Evolutionary conservation across 2,113 vertebrate species (phyloP), one percentile per base, ranked within the genome.

Genomic region (Melanocharis versteri): DNA sequence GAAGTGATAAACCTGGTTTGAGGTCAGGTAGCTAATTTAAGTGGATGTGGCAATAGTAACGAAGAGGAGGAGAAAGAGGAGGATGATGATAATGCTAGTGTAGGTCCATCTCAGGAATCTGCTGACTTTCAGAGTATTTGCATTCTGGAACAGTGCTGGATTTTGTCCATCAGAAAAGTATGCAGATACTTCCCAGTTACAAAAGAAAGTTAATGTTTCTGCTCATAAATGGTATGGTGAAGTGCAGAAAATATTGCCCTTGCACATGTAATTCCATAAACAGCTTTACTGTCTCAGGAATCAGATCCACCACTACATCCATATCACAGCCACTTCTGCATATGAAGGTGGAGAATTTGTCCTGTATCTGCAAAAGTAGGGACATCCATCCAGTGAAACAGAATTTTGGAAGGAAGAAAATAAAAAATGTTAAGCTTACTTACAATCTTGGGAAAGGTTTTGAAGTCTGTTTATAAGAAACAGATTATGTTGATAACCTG

Each of bases 401-500:
- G 22, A 89, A 47, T 23, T 92, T 64, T 58, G 2, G 12, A 77
- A 42, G 15, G 15, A 83, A 86, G 14, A 72, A 83, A 64, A 47
- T 10, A 4, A 44, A 45, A 91, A 71, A 7, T 13, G 0, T 28
- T 90, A 65, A 10, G 4, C 6, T 30, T 80, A 23, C 69, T 86
- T 89, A 53, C 11, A 44, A 11, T 60, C 7, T 82, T 79, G 24
- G 9, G 13, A 68, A 64, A 37, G 6, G 3, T 66, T 84, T 57
- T 70, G 28, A 70, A 15, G 5, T 44, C 23, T 80, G 5, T 54
- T 51, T 85, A 33, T 11, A 19, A 68, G 47, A 85, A 86, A 86
- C 2, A 57, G 13, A 39, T 33, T 5, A 51, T 28, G 1, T 3
- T 23, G 17, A n/a, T 54, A 33, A 65, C 3, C 3, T 39, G 8